Evolutionary conservation across 2,113 vertebrate genomes (phyloP).

Genomic region (Laticauda colubrina): DNA sequence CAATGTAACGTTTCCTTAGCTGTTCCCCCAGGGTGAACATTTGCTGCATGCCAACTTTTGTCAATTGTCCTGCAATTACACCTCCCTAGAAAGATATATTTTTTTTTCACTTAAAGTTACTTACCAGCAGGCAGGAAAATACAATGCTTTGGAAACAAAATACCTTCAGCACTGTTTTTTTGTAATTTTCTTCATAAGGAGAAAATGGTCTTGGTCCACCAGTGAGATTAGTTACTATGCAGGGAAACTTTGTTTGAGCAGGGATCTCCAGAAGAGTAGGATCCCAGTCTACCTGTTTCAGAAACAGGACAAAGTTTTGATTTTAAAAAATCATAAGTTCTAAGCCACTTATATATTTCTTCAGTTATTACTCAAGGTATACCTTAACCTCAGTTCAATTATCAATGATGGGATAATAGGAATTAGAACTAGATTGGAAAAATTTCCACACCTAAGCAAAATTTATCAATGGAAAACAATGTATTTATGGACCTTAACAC

Average conservation of each 20-base stretch:
- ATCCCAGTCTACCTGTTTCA: conserved; percentile 82
- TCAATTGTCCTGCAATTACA: conserved; percentile 86
- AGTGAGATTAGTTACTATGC: conserved; percentile 78
- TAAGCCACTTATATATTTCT: background rate
- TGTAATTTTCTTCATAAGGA: conserved; percentile 76
- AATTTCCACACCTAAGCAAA: background rate
- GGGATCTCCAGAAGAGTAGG: conserved; percentile 79
- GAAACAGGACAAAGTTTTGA: background rate
- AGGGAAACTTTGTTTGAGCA: conserved; percentile 78
- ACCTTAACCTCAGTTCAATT: background rate
- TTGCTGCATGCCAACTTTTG: conserved; percentile 90
- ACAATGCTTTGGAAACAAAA: background rate
- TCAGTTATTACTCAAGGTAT: background rate
- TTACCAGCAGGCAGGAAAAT: background rate
- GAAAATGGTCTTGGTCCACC: conserved; percentile 82
- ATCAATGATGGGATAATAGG: background rate
- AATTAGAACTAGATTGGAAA: background rate
- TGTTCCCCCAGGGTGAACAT: conserved; percentile 83
- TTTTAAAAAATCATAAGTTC: background rate
- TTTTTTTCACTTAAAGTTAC: background rate
- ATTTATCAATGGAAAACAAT: background rate
- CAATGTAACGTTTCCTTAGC: conserved; percentile 81
- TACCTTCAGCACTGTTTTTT: conserved; percentile 66
- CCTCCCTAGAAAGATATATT: conserved; percentile 77
- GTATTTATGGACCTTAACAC: background rate